phyloP scores from a whole-genome alignment of 2,888 invertebrate species.

The Lasioglossum oenotherae region DNA sequence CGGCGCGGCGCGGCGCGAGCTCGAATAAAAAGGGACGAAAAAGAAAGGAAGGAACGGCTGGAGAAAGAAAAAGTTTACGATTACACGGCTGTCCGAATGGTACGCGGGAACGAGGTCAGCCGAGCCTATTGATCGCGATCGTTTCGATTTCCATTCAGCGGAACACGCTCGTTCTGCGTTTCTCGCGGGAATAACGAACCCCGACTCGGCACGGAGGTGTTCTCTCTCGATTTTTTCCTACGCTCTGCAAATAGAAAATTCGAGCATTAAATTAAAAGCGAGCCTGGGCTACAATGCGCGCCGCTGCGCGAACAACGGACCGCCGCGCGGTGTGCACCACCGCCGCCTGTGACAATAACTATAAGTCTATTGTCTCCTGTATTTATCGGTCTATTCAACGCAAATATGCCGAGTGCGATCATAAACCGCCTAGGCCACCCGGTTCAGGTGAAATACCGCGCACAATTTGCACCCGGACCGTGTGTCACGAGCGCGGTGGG shows the following conservation, averaged over 20 bases:
- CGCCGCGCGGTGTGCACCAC: constrained; percentile 5
- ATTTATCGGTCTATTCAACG: constrained; percentile 75
- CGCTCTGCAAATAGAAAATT: constrained; percentile 54
- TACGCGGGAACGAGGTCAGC: constrained; percentile 61
- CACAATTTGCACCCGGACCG: constrained; percentile 65
- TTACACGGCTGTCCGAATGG: constrained; percentile 51
- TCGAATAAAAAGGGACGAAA: neutral
- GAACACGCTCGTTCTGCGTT: constrained; percentile 33
- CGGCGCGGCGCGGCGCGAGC: neutral
- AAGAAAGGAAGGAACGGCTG: constrained; percentile 8
- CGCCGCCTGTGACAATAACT: constrained; percentile 68
- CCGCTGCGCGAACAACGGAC: constrained; percentile 7
- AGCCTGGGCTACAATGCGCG: constrained; percentile 54
- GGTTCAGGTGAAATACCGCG: constrained; percentile 67
- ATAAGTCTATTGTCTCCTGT: constrained; percentile 74
- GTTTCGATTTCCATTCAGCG: constrained; percentile 55
- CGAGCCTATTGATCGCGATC: constrained; percentile 56
- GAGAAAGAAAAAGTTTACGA: constrained; percentile 48
- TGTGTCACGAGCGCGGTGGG: constrained; percentile 61
- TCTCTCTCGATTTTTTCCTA: neutral
- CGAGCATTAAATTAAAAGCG: constrained; percentile 68
- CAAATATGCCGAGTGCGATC: constrained; percentile 71
- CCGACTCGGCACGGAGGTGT: constrained; percentile 6
- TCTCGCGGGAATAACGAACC: constrained; percentile 56
- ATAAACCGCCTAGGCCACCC: constrained; percentile 63